Percentiles rank a stretch among this genome's conserved stretches.
These are phyloP conservation scores for Rhynchopsitta pachyrhyncha DNA, from an alignment of 2,113 vertebrate genomes.

Conservation along the genomic window DNA sequence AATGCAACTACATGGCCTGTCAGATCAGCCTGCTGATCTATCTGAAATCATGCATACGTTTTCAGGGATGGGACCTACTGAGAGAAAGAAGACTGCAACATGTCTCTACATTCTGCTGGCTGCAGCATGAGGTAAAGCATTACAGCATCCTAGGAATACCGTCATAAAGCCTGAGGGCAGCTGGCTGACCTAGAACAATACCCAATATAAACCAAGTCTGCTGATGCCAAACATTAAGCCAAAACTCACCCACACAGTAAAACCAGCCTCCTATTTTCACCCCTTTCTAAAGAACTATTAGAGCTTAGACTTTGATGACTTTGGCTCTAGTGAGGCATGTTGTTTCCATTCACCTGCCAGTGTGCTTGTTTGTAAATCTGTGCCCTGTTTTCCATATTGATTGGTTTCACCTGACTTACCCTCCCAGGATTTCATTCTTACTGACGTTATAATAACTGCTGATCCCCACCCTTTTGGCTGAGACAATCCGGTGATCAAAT, in stretches of 20 bases:
- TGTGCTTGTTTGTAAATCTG: background rate
- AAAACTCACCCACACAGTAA: background rate
- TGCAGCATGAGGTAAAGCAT: background rate
- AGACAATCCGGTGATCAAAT: slow-evolving; percentile 91
- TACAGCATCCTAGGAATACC: background rate
- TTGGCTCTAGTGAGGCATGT: background rate
- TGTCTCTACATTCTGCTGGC: background rate
- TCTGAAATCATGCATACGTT: background rate
- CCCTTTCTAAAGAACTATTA: background rate
- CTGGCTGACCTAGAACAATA: slow-evolving; percentile 12
- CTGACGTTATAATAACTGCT: slow-evolving; percentile 85
- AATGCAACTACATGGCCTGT: background rate
- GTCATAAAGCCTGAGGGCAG: background rate
- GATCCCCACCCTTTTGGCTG: slow-evolving; percentile 84
- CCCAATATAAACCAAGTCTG: background rate
- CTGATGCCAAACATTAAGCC: background rate
- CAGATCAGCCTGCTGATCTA: background rate
- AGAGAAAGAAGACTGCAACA: background rate
- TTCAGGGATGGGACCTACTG: background rate
- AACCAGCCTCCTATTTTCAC: background rate
- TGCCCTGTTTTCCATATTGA: background rate
- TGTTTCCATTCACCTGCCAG: background rate
- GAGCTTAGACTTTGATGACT: background rate
- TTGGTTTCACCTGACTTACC: slow-evolving; percentile 79
- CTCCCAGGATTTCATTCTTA: slow-evolving; percentile 87